Conservation (phyloP, 1,140 invertebrate genomes). For the Lordiphosa mommai region DNA sequence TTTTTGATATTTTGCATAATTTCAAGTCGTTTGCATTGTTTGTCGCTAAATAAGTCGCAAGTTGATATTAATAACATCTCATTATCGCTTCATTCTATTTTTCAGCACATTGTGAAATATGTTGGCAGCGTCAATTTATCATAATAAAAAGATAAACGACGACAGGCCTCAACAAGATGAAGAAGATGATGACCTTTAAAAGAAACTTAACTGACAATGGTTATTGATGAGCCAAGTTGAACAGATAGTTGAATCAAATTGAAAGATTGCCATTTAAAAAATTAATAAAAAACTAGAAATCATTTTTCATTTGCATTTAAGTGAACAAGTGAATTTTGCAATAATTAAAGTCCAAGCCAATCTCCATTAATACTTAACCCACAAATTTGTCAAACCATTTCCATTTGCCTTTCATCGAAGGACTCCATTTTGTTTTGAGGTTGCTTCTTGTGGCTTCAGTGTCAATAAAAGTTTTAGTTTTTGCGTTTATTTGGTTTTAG, state of each 20-base stretch:
- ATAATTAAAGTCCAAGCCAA: constrained; percentile 27
- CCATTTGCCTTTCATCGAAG: background rate
- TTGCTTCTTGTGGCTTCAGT: constrained; percentile 13
- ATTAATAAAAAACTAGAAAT: background rate
- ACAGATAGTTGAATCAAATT: constrained; percentile 6
- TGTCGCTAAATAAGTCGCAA: constrained; percentile 71
- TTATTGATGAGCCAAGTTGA: constrained; percentile 36
- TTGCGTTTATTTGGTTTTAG: constrained; percentile 1
- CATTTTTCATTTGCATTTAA: background rate
- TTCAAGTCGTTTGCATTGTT: constrained; percentile 12
- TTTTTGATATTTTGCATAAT: constrained; percentile 49
- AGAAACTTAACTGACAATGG: constrained; percentile 16
- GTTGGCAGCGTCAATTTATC: constrained; percentile 58
- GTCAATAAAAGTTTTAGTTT: constrained; percentile 41
- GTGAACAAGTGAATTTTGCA: constrained; percentile 13
- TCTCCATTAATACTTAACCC: constrained; percentile 32
- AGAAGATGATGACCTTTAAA: constrained; percentile 23
- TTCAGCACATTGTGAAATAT: constrained; percentile 57
- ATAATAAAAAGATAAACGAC: constrained; percentile 56
- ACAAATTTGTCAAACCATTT: background rate
- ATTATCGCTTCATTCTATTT: constrained; percentile 66
- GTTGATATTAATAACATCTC: constrained; percentile 74
- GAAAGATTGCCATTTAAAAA: background rate
- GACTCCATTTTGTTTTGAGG: background rate
- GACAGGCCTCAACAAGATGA: background rate